phyloP scores from a whole-genome alignment of 2,888 invertebrate species.

The Luperina nickerlii region DNA sequence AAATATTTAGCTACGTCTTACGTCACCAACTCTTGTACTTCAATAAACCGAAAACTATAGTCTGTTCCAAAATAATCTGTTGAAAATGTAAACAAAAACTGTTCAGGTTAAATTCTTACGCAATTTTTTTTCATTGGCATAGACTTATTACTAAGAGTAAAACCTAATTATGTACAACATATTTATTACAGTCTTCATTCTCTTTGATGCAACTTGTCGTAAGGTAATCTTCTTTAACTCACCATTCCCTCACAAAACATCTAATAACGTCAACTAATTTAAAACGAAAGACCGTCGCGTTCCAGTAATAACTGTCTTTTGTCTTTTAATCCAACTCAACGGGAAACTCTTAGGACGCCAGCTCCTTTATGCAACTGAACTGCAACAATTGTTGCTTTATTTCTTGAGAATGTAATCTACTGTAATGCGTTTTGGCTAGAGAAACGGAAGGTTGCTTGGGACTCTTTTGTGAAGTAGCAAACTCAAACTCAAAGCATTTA shows the following conservation, averaged over 20 bases:
- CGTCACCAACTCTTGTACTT: background rate
- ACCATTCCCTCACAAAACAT: slow-evolving; percentile 17
- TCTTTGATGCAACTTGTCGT: background rate
- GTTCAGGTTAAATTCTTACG: too few relatives aligned
- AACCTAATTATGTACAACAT: background rate
- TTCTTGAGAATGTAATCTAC: slow-evolving; percentile 26
- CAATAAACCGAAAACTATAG: background rate
- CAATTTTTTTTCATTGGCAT: too few relatives aligned
- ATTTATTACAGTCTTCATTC: background rate
- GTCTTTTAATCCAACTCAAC: slow-evolving; percentile 40
- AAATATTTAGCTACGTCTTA: background rate
- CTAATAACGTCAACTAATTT: slow-evolving; percentile 45
- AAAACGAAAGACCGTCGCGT: slow-evolving; percentile 33
- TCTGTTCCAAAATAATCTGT: background rate
- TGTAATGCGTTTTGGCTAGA: slow-evolving; percentile 26
- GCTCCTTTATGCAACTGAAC: slow-evolving; percentile 42
- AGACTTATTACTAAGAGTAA: background rate
- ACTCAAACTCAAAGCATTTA: background rate
- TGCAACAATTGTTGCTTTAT: slow-evolving; percentile 48
- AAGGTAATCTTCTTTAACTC: slow-evolving; percentile 15
- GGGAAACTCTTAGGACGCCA: slow-evolving; percentile 22
- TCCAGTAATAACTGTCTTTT: slow-evolving; percentile 32
- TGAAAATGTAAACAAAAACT: background rate
- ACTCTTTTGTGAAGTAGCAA: background rate
- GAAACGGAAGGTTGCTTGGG: background rate